Evolutionary conservation across 2,888 invertebrate species (phyloP).

Genomic region (Ypsolopha scabrella): DNA sequence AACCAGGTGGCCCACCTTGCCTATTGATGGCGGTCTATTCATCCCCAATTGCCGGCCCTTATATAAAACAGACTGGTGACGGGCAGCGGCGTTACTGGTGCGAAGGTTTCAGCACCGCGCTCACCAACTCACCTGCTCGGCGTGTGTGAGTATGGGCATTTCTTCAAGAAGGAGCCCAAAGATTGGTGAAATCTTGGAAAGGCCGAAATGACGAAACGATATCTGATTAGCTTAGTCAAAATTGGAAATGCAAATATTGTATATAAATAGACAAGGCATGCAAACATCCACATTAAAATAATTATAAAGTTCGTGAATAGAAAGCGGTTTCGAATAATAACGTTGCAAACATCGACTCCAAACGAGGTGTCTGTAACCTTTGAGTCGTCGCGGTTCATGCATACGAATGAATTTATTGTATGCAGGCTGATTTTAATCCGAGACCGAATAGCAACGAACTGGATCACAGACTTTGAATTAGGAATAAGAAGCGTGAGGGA

Average conservation of each 20-base stretch:
- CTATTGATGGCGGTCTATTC: no score
- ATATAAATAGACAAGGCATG: background rate
- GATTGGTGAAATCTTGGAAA: no score
- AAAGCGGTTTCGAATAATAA: conserved; percentile 51
- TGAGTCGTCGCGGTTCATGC: conserved; percentile 34
- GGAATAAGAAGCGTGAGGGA: conserved; percentile 43
- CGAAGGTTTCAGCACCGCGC: no score
- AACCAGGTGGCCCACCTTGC: no score
- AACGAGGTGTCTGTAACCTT: conserved; percentile 39
- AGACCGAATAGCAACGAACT: conserved; percentile 31
- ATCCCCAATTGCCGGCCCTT: no score
- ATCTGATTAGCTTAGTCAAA: background rate
- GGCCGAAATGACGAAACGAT: no score
- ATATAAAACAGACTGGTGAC: no score
- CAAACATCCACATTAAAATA: background rate
- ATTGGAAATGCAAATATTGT: background rate
- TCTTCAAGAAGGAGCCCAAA: no score
- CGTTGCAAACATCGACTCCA: conserved; percentile 12
- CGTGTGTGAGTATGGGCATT: no score
- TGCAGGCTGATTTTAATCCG: conserved; percentile 42
- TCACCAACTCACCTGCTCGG: no score
- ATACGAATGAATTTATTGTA: conserved; percentile 43
- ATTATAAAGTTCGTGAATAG: conserved; percentile 25
- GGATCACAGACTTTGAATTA: conserved; percentile 47
- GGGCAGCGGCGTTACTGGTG: no score